Evolutionary conservation across 2,888 invertebrate genomes (phyloP).

Genomic region (Cantharis flavilabris): DNA sequence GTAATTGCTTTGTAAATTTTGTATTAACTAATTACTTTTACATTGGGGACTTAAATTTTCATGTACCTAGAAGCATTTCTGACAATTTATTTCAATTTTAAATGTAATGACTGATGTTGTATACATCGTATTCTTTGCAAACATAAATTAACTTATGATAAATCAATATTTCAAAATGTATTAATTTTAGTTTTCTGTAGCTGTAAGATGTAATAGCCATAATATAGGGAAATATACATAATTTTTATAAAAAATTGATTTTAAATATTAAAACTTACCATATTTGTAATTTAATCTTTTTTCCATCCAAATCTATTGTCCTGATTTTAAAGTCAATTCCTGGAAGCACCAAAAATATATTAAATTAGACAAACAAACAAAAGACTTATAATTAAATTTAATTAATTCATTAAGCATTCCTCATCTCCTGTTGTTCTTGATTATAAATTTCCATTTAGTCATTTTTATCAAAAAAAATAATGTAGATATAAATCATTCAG

Average conservation of each 20-base stretch:
- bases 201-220: no score
- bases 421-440: background rate
- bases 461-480: background rate
- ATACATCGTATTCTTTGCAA: background rate
- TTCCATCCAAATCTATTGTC: conserved; percentile 96
- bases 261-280: conserved; percentile 69
- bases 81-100: background rate
- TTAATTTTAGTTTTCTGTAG: background rate
- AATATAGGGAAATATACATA: no score
- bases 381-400: background rate
- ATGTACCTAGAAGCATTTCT: background rate
- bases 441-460: background rate
- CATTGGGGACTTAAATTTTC: background rate
- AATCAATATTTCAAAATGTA: background rate
- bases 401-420: background rate
- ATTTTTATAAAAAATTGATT: background rate
- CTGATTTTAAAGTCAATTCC: conserved; percentile 99
- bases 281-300: conserved; percentile 99
- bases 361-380: background rate
- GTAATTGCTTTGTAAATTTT: background rate
- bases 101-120: background rate
- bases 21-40: background rate
- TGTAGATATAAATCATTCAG: background rate
- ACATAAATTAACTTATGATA: background rate
- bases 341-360: conserved; percentile 57